These are phyloP conservation scores for Syritta pipiens DNA, from an alignment of 2,888 invertebrate genomes.

Conservation along the genomic window DNA sequence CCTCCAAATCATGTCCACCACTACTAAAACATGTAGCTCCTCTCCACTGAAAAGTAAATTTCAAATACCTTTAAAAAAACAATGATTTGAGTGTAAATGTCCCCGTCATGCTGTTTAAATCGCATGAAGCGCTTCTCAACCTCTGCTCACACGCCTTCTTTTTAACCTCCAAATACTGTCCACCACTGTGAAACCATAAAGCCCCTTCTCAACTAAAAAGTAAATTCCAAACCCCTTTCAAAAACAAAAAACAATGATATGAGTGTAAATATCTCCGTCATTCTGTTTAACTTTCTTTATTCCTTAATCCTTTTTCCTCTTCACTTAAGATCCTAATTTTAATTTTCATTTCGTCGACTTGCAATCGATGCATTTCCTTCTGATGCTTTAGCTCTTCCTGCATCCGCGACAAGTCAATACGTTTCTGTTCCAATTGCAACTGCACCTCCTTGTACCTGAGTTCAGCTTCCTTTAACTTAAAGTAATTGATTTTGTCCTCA, in stretches of 20 bases:
- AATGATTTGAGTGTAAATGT: too few species aligned
- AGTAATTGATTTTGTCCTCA: constrained; percentile 76
- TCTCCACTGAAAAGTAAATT: too few species aligned
- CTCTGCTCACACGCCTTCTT: too few species aligned
- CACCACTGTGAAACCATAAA: too few species aligned
- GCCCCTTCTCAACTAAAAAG: too few species aligned
- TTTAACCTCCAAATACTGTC: too few species aligned
- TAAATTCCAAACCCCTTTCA: neutral
- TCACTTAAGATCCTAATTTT: constrained; percentile 77
- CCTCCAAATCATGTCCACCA: too few species aligned
- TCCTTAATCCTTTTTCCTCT: constrained; percentile 75
- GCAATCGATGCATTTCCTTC: constrained; percentile 76
- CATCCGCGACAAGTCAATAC: constrained; percentile 76
- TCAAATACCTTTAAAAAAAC: too few species aligned
- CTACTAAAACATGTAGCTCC: too few species aligned
- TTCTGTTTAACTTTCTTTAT: constrained; percentile 66
- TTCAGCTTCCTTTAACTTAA: constrained; percentile 77
- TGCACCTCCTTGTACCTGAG: constrained; percentile 77
- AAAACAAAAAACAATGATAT: neutral
- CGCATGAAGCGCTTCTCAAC: too few species aligned
- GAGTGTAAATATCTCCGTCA: too few species aligned
- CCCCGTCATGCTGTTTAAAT: too few species aligned
- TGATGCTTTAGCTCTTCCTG: constrained; percentile 77
- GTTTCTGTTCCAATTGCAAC: constrained; percentile 76
- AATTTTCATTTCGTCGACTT: constrained; percentile 76